phyloP scores from a whole-genome alignment of 2,888 invertebrate genomes.

The Mesorhabditis belari region DNA sequence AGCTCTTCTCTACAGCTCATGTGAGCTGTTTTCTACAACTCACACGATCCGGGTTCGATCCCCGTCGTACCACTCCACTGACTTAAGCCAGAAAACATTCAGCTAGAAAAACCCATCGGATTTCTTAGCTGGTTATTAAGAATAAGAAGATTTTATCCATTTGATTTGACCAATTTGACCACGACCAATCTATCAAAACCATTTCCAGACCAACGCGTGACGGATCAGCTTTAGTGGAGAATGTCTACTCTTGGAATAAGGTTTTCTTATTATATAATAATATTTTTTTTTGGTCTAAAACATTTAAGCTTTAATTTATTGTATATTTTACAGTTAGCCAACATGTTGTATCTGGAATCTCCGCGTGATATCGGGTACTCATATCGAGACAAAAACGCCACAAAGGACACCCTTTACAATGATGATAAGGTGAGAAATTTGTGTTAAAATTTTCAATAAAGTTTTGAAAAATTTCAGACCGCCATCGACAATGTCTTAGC shows the following conservation, averaged over 20 bases:
- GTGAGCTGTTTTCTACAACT: too few relatives aligned
- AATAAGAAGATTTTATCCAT: too few relatives aligned
- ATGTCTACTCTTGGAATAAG: slow-evolving; percentile 52
- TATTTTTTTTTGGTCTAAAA: slow-evolving; percentile 56
- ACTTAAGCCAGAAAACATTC: too few relatives aligned
- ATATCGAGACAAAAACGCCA: slow-evolving; percentile 48
- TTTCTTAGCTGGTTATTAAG: too few relatives aligned
- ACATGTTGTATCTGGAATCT: slow-evolving; percentile 58
- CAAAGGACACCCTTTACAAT: slow-evolving; percentile 22
- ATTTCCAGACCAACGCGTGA: slow-evolving; percentile 13
- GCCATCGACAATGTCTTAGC: slow-evolving; percentile 56
- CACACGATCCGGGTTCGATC: too few relatives aligned
- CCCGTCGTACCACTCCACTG: too few relatives aligned
- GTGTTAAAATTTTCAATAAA: background rate
- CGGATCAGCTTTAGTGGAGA: slow-evolving; percentile 43
- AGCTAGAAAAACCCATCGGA: too few relatives aligned
- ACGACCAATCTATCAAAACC: too few relatives aligned
- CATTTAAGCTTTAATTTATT: slow-evolving; percentile 52
- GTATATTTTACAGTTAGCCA: slow-evolving; percentile 55
- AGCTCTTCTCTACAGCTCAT: too few relatives aligned
- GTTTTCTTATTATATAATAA: slow-evolving; percentile 54
- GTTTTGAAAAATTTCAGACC: slow-evolving; percentile 39
- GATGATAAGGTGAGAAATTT: slow-evolving; percentile 20
- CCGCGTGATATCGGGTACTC: slow-evolving; percentile 60
- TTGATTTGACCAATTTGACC: too few relatives aligned